Evolutionary conservation across 2,888 invertebrate genomes (phyloP).

Genomic region (Drepanosiphum platanoidis): DNA sequence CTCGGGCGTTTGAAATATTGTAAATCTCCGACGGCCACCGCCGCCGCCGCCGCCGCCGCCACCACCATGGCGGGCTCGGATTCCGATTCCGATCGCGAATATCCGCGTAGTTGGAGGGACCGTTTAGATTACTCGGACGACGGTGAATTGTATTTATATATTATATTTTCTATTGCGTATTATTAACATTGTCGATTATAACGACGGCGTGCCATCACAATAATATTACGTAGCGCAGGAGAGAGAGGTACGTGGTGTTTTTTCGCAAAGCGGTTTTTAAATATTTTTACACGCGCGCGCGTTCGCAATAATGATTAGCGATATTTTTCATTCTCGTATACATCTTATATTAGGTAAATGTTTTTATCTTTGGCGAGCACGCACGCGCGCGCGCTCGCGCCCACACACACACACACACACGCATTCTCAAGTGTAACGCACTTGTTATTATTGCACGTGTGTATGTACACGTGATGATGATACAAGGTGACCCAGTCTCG

Average conservation of each 20-base stretch:
- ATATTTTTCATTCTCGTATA: not conserved
- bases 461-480: slow-evolving; percentile 39
- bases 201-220: no score
- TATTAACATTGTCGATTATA: no score
- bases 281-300: no score
- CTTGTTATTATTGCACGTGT: slow-evolving; percentile 15
- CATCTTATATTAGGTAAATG: not conserved
- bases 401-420: not conserved
- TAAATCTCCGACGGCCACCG: not conserved
- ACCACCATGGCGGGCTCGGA: slow-evolving; percentile 24
- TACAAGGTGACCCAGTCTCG: slow-evolving; percentile 54
- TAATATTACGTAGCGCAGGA: no score
- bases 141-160: slow-evolving; percentile 23
- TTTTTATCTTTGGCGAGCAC: not conserved
- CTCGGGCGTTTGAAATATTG: not conserved
- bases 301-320: no score
- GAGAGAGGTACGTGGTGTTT: no score
- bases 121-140: slow-evolving; percentile 5
- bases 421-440: slow-evolving; percentile 32
- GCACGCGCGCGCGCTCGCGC: no score
- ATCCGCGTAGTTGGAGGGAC: slow-evolving; percentile 41
- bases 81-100: slow-evolving; percentile 56
- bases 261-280: no score
- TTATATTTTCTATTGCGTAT: no score
- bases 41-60: no score